Base-by-base conservation (phyloP, 2,888 invertebrate genomes). In the Cosmopolites sordidus region DNA sequence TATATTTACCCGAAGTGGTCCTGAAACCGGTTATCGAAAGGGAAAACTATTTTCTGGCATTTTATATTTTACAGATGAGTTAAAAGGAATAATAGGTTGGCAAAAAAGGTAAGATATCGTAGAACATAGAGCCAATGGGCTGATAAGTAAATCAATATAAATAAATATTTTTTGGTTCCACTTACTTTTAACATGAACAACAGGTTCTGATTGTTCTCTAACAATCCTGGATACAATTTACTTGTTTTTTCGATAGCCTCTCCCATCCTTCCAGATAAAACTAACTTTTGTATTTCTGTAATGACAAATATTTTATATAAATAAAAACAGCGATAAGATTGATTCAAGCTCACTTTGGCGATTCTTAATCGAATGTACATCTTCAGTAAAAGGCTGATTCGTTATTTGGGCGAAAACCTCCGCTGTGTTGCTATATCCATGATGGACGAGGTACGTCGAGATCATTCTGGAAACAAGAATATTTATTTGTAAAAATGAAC, bases 341-440 rank as follows among this genome's bases (percentile, higher is more conserved):
- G n/a, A n/a, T 4, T 16, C 45, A 9, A 30, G 77, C 83, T 77
- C 75, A 95, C 95, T 89, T 83, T 97, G 96, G 78, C 97, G 86
- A 78, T 93, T 96, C 78, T 90, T 92, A 72, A 98, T 95, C 59
- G 95, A 95, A 60, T 86, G 81, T 60, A 95, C 79, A 72, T 96
- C 96, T 79, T 97, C 97, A 68, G 87, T 85, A 73, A 96, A 90
- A 66, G 84, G 83, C 78, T 93, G 92, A 41, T 87, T 88, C 51
- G 96, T 93, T 69, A 89, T 86, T 73, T 87, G 85, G 66, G 92
- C 87, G 78, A 99, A 98, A 27, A 93, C 89, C 78, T 96, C 94
- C 62, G 97, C 96, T 60, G 97, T 89, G 71, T 91, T 84, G 81
- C 92, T 94, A 77, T 95, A 98, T 52, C 98, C 98, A 77, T 97